Evolutionary conservation across 1,140 invertebrate genomes (phyloP), one percentile per base, ranked within the genome.

Genomic region (Macrobrachium nipponense): DNA sequence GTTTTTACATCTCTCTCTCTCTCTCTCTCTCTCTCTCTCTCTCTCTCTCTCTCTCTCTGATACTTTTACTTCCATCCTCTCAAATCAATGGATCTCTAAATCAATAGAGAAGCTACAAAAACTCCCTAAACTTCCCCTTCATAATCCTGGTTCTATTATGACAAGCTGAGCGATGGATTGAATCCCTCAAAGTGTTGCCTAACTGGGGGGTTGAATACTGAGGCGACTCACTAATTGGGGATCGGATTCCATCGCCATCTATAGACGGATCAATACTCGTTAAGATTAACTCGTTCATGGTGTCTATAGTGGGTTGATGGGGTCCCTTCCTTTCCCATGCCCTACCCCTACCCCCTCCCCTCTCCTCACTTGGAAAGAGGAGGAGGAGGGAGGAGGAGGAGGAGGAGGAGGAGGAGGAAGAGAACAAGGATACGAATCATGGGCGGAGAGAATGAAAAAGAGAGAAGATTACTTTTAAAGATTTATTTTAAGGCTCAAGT

Each of bases 121-220:
- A 78, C 20, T 66, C 77, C n/a, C 66, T 43, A 68, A 61, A 59
- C 75, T 70, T 79, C 75, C 82, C 82, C 82, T 78, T 84, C 75
- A 77, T 84, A 82, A 82, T 79, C 82, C 82, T n/a, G 43, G 23
- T 58, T 84, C 75, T 78, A 84, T 84, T 78, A 78, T 84, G 82
- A 68, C 60, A 64, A 78, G 75, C 61, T 68, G 82, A 84, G 75
- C 82, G 82, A 62, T 20, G 82, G 82, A 84, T 78, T 79, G 82
- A 84, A 84, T 59, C 82, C 82, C 44, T 84, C 75, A 79, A 84
- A 84, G 82, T 84, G 82, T 84, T 78, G 82, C 72, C 82, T 84
- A 84, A 84, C 82, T 84, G 82, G 60, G 62, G 51, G 82, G 82
- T 84, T 84, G 82, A 84, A 84, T 78, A 84, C 82, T 75, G 43